Evolutionary conservation across 2,113 vertebrate species (phyloP).

Genomic region (Cephalophus harveyi): DNA sequence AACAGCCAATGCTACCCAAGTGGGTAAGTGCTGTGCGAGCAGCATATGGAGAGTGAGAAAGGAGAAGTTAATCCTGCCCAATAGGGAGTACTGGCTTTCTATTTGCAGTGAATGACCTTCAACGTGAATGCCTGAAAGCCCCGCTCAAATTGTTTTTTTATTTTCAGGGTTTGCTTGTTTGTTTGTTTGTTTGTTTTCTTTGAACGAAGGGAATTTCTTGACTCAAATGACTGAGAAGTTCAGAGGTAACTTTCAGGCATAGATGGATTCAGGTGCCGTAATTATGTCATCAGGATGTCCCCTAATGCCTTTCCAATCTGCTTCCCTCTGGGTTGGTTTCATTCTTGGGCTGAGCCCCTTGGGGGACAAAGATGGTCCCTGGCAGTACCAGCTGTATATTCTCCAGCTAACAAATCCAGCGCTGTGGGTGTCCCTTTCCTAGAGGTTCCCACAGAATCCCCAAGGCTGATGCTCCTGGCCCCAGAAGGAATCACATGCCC

Average conservation of each 20-base stretch:
- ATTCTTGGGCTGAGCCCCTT: neutral
- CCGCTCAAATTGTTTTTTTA: neutral
- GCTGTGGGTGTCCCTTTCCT: neutral
- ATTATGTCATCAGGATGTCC: neutral
- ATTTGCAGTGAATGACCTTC: neutral
- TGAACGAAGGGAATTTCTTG: neutral
- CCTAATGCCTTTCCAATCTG: neutral
- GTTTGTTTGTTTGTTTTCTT: neutral
- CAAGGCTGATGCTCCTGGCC: neutral
- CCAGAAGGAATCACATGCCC: neutral
- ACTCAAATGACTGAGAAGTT: neutral
- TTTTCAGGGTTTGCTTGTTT: neutral
- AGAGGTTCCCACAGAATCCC: neutral
- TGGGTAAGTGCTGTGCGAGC: too few species aligned
- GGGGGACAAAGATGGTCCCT: neutral
- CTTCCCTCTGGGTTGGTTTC: neutral
- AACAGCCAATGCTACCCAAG: too few species aligned
- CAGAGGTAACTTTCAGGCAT: neutral
- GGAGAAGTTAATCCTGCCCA: neutral
- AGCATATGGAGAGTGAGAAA: neutral
- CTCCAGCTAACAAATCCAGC: neutral
- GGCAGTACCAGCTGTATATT: neutral
- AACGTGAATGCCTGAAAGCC: neutral
- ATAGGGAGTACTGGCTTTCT: neutral
- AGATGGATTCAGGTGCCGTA: neutral